A percentile compares a stretch with the other conserved stretches of the same genome.
phyloP scores from a whole-genome alignment of 2,888 invertebrate species.

The Orchestes rusci region DNA sequence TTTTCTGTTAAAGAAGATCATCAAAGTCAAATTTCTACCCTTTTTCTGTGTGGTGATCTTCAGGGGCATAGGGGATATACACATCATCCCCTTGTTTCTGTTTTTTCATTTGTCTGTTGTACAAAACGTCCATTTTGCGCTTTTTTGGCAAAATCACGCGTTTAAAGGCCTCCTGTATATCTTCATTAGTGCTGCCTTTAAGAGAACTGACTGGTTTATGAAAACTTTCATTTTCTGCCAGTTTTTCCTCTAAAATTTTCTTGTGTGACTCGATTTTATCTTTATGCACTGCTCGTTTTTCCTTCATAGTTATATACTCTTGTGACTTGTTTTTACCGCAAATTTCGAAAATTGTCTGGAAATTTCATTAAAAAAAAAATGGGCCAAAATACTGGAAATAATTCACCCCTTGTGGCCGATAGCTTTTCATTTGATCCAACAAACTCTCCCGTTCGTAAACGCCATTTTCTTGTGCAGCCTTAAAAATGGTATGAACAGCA shows the following conservation, averaged over 20 bases:
- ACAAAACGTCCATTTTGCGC: slow-evolving; percentile 49
- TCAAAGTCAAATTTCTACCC: slow-evolving; percentile 50
- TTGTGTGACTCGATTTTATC: slow-evolving; percentile 48
- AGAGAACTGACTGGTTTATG: slow-evolving; percentile 30
- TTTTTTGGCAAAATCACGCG: slow-evolving; percentile 51
- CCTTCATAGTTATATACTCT: slow-evolving; percentile 79
- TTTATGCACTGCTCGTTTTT: slow-evolving; percentile 70
- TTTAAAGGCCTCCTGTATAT: slow-evolving; percentile 52
- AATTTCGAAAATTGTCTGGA: slow-evolving; percentile 87
- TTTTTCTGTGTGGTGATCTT: slow-evolving; percentile 77
- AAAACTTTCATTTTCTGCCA: slow-evolving; percentile 35
- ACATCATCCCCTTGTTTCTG: slow-evolving; percentile 59
- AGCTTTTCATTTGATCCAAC: slow-evolving; percentile 63
- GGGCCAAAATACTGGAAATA: neutral
- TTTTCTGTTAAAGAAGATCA: no score
- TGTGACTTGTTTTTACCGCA: slow-evolving; percentile 72
- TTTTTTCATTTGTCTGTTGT: slow-evolving; percentile 52
- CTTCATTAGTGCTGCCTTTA: slow-evolving; percentile 46
- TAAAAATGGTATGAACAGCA: slow-evolving; percentile 59
- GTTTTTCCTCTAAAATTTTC: slow-evolving; percentile 40
- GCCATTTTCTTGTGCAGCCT: slow-evolving; percentile 37
- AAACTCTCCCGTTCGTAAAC: slow-evolving; percentile 42
- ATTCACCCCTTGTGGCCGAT: slow-evolving; percentile 65
- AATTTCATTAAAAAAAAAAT: slow-evolving; percentile 5
- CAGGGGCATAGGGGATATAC: slow-evolving; percentile 79